Evolutionary conservation across 2,113 vertebrate genomes (phyloP).

Genomic region (Micromys minutus): DNA sequence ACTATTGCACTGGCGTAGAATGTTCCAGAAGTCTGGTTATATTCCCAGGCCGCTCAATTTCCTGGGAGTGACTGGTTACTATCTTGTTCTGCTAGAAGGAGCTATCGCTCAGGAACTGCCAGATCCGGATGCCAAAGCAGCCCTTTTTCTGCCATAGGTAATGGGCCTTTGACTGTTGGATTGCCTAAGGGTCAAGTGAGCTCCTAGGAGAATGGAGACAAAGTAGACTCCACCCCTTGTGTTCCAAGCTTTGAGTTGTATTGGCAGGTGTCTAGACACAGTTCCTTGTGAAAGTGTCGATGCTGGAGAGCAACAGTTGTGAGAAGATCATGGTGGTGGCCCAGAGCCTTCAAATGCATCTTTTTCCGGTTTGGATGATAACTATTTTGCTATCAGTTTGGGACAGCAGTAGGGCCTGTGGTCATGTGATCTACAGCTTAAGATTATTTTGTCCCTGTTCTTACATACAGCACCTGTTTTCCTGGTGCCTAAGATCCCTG

Average conservation of each 20-base stretch:
- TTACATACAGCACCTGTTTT: background rate
- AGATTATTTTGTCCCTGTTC: background rate
- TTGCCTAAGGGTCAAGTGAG: background rate
- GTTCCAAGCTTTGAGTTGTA: background rate
- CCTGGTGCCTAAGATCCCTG: constrained; percentile 32
- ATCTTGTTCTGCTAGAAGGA: background rate
- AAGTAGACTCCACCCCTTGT: background rate
- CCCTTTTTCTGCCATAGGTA: background rate
- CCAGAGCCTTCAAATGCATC: background rate
- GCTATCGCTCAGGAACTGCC: background rate
- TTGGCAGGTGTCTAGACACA: background rate
- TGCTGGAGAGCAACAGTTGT: background rate
- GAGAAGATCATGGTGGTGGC: background rate
- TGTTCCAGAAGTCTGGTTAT: constrained; percentile 22
- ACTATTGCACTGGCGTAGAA: background rate
- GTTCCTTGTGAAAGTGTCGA: background rate
- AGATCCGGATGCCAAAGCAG: background rate
- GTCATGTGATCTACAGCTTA: background rate
- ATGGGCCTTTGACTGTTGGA: background rate
- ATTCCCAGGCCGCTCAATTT: constrained; percentile 45
- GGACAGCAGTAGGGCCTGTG: background rate
- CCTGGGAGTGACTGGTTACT: background rate
- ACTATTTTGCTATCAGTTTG: constrained; percentile 7
- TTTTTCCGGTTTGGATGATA: background rate
- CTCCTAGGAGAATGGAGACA: background rate